Conservation (phyloP, 2,113 vertebrate species). For the Oncorhynchus gorbuscha region DNA sequence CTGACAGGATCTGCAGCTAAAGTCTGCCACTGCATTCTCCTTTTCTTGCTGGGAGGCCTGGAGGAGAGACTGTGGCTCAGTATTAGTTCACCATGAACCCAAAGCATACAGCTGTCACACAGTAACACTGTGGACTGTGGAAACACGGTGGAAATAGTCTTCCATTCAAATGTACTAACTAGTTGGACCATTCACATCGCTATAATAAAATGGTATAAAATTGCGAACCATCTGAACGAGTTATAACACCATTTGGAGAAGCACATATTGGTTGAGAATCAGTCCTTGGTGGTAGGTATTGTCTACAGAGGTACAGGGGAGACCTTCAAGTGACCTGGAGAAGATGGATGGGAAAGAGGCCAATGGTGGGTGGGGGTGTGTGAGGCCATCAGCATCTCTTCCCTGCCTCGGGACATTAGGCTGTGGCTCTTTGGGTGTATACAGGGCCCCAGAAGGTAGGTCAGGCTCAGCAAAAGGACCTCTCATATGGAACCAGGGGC, state of each 20-base stretch:
- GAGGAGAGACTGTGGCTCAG: no score
- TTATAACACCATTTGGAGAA: no score
- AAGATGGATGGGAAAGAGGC: conserved; percentile 17
- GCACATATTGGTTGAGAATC: conserved; percentile 5
- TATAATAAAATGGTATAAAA: no score
- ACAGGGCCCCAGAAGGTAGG: background rate
- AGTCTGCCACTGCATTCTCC: conserved; percentile 22
- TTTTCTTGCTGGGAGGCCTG: background rate
- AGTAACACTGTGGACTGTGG: background rate
- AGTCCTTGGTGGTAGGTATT: background rate
- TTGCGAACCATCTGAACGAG: conserved; percentile 1
- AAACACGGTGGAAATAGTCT: background rate
- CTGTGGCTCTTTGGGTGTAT: background rate
- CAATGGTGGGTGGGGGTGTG: background rate
- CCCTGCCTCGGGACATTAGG: background rate
- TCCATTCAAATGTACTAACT: no score
- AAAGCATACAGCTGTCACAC: conserved; percentile 4
- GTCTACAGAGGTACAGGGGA: conserved; percentile 7
- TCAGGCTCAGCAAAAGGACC: conserved; percentile 7
- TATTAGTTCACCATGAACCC: conserved; percentile 12
- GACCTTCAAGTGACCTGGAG: conserved; percentile 30
- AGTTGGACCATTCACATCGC: no score
- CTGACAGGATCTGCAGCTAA: conserved; percentile 26
- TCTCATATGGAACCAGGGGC: background rate
- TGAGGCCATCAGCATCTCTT: background rate